These are phyloP conservation scores for Torymus auratus DNA, from an alignment of 2,888 invertebrate species.

Conservation along the genomic window DNA sequence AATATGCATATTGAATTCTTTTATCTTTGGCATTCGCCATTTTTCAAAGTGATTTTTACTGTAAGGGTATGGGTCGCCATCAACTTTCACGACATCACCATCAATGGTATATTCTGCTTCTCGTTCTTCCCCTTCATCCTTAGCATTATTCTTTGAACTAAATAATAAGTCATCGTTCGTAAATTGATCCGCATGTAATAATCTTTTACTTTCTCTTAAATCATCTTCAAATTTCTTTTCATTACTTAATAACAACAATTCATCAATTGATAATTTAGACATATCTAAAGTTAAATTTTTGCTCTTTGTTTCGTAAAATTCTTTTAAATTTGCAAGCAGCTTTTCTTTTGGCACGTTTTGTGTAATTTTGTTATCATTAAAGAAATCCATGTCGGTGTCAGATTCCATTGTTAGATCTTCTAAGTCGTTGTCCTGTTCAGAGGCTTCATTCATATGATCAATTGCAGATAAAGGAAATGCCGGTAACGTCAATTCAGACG, in stretches of 20 bases:
- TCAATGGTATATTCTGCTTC: not conserved
- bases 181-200: not conserved
- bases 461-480: too few species aligned
- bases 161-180: too few species aligned
- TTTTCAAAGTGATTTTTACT: slow-evolving; percentile 64
- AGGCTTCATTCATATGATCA: too few species aligned
- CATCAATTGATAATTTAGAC: not conserved
- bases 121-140: too few species aligned
- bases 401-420: not conserved
- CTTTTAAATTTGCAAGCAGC: slow-evolving; percentile 5
- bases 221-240: not conserved
- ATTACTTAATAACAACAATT: not conserved
- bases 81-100: slow-evolving; percentile 60
- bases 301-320: slow-evolving; percentile 38
- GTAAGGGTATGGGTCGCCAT: slow-evolving; percentile 68
- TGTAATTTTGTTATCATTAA: slow-evolving; percentile 17
- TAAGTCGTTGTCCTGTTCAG: too few species aligned
- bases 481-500: too few species aligned
- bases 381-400: not conserved
- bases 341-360: slow-evolving; percentile 28
- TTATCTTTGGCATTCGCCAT: slow-evolving; percentile 61
- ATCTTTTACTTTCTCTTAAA: not conserved
- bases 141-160: too few species aligned
- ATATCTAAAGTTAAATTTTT: not conserved
- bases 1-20: slow-evolving; percentile 1